These are phyloP conservation scores for Oscheius sp. DNA, from an alignment of 1,140 invertebrate genomes.

Conservation along the genomic window DNA sequence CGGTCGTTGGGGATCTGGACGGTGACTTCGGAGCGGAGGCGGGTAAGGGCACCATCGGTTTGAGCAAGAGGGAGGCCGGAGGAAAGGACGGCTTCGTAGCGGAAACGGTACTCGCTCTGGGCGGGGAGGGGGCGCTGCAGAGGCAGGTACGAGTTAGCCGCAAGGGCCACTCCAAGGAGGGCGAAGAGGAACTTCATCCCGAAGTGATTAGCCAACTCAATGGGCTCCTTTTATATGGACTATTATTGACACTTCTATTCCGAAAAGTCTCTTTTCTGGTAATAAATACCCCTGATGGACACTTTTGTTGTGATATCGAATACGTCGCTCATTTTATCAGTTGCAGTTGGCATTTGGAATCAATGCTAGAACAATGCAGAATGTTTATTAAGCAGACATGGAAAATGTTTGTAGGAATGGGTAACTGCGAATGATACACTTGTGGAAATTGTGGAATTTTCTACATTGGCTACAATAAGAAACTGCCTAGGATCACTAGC, in stretches of 20 bases:
- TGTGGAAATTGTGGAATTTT: neutral
- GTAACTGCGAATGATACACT: slow-evolving; percentile 2
- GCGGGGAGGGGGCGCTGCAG: slow-evolving; percentile 2
- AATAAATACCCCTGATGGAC: too few relatives aligned
- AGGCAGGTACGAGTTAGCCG: neutral
- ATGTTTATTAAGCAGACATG: neutral
- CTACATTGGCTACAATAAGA: neutral
- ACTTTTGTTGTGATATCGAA: too few relatives aligned
- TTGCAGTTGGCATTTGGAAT: too few relatives aligned
- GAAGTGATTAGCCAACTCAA: neutral
- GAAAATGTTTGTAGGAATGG: neutral
- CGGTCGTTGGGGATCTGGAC: slow-evolving; percentile 19
- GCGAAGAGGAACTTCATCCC: slow-evolving; percentile 13
- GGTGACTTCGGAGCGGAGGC: slow-evolving; percentile 12
- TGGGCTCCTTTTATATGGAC: slow-evolving; percentile 5
- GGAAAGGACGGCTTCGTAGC: neutral
- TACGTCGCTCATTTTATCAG: too few relatives aligned
- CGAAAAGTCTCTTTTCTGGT: too few relatives aligned
- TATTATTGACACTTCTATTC: slow-evolving; percentile 3
- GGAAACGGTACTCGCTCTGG: slow-evolving; percentile 25
- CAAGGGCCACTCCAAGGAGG: slow-evolving; percentile 6
- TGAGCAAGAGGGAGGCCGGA: slow-evolving; percentile 8
- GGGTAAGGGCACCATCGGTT: slow-evolving; percentile 8
- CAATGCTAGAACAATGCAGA: neutral
- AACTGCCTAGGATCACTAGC: neutral